phyloP scores from a whole-genome alignment of 2,888 invertebrate genomes.

The Ormyrus pomaceus region DNA sequence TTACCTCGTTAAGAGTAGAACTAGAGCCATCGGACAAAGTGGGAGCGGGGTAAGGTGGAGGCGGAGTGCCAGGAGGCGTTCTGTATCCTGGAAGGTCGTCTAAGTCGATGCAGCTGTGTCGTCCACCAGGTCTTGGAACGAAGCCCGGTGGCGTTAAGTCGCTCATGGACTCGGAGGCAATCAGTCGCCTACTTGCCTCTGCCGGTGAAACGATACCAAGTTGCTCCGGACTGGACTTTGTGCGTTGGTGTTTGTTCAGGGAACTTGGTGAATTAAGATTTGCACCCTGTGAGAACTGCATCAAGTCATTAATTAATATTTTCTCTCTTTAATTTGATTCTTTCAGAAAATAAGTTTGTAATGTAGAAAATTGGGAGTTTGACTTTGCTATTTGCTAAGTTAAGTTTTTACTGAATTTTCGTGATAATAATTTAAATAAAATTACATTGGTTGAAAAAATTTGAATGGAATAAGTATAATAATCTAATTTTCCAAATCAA shows the following conservation, averaged over 20 bases:
- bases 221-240: constrained; percentile 82
- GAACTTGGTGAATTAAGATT: constrained; percentile 68
- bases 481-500: no score
- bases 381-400: no score
- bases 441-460: no score
- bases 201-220: constrained; percentile 72
- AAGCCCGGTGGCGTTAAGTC: constrained; percentile 73
- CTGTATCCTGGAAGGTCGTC: constrained; percentile 74
- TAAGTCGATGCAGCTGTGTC: constrained; percentile 69
- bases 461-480: no score
- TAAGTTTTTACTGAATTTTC: no score
- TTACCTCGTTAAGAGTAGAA: constrained; percentile 68
- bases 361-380: no score
- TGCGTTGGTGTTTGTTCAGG: constrained; percentile 79
- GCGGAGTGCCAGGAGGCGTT: constrained; percentile 92
- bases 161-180: constrained; percentile 80
- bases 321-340: no score
- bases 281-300: constrained; percentile 71
- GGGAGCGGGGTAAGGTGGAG: constrained; percentile 85
- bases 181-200: constrained; percentile 76
- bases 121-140: constrained; percentile 24
- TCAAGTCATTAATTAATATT: no score
- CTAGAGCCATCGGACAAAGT: constrained; percentile 67
- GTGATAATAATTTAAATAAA: no score
- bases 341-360: no score